Conservation (phyloP, 2,888 invertebrate species). For the Eupithecia dodoneata region DNA sequence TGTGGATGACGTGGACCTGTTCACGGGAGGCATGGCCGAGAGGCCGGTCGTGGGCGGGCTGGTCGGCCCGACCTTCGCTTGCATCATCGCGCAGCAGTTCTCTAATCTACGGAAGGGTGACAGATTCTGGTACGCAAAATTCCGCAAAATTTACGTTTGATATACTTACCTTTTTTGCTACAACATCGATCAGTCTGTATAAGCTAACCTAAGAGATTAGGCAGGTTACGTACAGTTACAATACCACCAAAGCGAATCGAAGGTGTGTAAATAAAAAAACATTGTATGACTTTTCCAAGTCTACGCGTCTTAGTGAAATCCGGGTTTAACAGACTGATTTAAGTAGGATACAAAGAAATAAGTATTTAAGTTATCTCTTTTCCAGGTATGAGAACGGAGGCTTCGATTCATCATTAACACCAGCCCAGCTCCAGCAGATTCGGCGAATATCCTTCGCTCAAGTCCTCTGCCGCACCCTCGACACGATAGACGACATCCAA, state of each 20-base stretch:
- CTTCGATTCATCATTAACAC: constrained; percentile 89
- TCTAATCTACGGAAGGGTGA: constrained; percentile 90
- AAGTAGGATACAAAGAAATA: neutral
- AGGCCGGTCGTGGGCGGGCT: constrained; percentile 90
- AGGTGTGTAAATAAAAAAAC: neutral
- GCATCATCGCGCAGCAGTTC: constrained; percentile 94
- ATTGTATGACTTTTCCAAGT: neutral
- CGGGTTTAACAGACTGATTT: neutral
- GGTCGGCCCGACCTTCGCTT: constrained; percentile 94
- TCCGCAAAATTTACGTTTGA: neutral
- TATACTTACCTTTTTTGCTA: neutral
- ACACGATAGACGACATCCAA: constrained; percentile 87
- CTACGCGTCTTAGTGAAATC: neutral
- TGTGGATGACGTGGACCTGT: constrained; percentile 93
- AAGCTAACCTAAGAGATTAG: neutral
- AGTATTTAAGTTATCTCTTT: constrained; percentile 31
- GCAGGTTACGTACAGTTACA: too few relatives aligned
- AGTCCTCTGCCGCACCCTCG: constrained; percentile 87
- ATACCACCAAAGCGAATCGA: neutral
- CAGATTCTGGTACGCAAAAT: constrained; percentile 86
- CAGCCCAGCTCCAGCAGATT: constrained; percentile 89
- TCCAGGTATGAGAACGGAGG: constrained; percentile 90
- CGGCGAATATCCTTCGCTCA: constrained; percentile 88
- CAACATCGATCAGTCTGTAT: neutral
- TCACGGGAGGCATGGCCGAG: constrained; percentile 92